Evolutionary conservation across 2,797 vertebrate species (phyloP), one percentile per base, ranked within the genome.

Genomic region (Hephaestus fuliginosus): DNA sequence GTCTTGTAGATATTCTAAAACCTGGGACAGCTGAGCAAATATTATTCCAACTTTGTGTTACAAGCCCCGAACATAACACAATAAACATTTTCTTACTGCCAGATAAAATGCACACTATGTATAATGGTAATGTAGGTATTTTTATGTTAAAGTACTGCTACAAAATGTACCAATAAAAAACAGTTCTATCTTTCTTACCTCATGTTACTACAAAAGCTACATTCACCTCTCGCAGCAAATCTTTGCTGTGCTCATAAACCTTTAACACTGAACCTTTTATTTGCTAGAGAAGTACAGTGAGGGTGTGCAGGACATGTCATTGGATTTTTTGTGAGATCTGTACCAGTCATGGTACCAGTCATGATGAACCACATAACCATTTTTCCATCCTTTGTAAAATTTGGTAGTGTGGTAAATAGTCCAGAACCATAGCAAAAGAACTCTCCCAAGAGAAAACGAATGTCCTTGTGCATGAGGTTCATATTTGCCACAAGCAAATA

Each of bases 401-500:
- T 25, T 68, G 39, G 66, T 66, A 70, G 41, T 22, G 39, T 53
- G 30, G 30, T 39, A 0, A 71, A 66, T 41, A 57, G 53, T 46
- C n/a, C 52, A 62, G 7, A 66, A 70, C 68, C 30, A 70, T 43
- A 67, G 77, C 7, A 79, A 71, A 71, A 78, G 41, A 22, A 48
- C 73, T 51, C 69, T 61, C 76, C 68, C 70, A 22, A 51, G 56
- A 73, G 79, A 43, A 81, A 78, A 39, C 25, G 17, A 12, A 55
- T 75, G 90, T 82, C 89, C 86, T 90, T 92, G 84, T 79, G 20
- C 25, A 3, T 58, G 63, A 80, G 81, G 74, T 85, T 62, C 28
- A 58, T 70, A 79, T 64, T 76, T 11, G 86, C 90, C 78, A 83
- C 77, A 71, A 87, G 88, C 70, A 28, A 91, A 89, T 65, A 86